Conservation (phyloP, 1,140 invertebrate genomes). For the Drosophila auraria region DNA sequence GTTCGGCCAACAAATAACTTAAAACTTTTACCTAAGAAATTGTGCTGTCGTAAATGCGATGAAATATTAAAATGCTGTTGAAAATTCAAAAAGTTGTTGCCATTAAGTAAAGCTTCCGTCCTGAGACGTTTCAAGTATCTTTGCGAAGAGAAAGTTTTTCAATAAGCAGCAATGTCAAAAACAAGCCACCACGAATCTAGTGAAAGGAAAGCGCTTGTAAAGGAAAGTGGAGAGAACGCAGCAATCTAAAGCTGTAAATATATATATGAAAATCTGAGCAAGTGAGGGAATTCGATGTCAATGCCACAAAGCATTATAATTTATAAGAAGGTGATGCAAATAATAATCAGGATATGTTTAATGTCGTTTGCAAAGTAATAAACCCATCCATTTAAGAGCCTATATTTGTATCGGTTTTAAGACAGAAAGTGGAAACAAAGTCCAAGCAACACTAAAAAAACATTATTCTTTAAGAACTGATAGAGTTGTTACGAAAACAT, state of each 20-base stretch:
- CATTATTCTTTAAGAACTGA: background rate
- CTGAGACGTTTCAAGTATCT: constrained; percentile 15
- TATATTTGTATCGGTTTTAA: background rate
- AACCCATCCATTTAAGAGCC: constrained; percentile 8
- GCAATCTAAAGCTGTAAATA: constrained; percentile 16
- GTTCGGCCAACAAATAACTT: constrained; percentile 20
- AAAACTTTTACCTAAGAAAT: background rate
- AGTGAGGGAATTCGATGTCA: constrained; percentile 18
- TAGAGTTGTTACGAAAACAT: too few species aligned
- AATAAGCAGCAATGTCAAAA: constrained; percentile 65
- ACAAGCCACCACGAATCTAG: constrained; percentile 28
- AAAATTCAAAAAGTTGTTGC: constrained; percentile 57
- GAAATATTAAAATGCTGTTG: constrained; percentile 52
- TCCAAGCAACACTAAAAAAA: background rate
- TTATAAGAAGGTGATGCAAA: constrained; percentile 62
- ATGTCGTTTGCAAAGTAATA: constrained; percentile 29
- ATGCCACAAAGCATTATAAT: constrained; percentile 53
- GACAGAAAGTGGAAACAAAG: background rate
- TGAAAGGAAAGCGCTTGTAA: constrained; percentile 6
- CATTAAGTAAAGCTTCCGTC: constrained; percentile 46
- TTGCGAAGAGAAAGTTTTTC: constrained; percentile 60
- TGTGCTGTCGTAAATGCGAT: constrained; percentile 12
- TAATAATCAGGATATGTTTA: constrained; percentile 38
- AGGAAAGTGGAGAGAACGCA: constrained; percentile 9
- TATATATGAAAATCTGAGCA: constrained; percentile 3